These are phyloP conservation scores for Tadarida brasiliensis DNA, from an alignment of 2,797 vertebrate genomes.

Conservation along the genomic window DNA sequence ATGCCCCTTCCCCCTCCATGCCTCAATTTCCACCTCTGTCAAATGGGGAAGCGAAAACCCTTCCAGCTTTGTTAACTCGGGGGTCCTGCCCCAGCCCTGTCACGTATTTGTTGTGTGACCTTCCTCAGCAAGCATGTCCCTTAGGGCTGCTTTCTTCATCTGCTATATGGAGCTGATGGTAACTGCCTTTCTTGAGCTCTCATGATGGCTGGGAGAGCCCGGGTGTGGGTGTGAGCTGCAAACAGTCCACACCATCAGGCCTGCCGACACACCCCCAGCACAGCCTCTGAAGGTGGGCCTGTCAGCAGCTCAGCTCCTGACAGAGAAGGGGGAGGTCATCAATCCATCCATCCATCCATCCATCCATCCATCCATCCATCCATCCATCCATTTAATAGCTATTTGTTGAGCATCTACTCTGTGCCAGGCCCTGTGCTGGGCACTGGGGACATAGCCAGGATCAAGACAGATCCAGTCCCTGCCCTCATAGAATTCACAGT, in stretches of 20 bases:
- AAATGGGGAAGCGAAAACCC: background rate
- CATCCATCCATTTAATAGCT: background rate
- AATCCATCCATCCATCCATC: background rate
- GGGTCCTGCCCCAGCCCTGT: background rate
- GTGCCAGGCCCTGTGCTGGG: background rate
- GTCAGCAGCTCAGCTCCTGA: background rate
- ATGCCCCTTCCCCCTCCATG: background rate
- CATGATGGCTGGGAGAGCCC: background rate
- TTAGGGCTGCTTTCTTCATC: background rate
- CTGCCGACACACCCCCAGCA: background rate
- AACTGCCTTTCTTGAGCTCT: background rate
- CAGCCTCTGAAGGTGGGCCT: background rate
- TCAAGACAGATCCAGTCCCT: background rate
- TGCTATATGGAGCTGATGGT: background rate
- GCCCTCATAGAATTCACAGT: background rate
- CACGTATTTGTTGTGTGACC: background rate
- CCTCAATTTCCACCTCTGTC: conserved; percentile 5
- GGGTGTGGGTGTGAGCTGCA: background rate
- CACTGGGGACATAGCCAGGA: background rate
- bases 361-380: background rate
- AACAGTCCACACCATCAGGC: background rate
- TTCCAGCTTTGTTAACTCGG: background rate
- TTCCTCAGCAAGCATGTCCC: background rate
- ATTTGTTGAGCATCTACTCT: background rate
- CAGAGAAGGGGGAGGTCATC: background rate